These are phyloP conservation scores for Lutraria lutraria DNA, from an alignment of 2,888 invertebrate species.

Conservation along the genomic window DNA sequence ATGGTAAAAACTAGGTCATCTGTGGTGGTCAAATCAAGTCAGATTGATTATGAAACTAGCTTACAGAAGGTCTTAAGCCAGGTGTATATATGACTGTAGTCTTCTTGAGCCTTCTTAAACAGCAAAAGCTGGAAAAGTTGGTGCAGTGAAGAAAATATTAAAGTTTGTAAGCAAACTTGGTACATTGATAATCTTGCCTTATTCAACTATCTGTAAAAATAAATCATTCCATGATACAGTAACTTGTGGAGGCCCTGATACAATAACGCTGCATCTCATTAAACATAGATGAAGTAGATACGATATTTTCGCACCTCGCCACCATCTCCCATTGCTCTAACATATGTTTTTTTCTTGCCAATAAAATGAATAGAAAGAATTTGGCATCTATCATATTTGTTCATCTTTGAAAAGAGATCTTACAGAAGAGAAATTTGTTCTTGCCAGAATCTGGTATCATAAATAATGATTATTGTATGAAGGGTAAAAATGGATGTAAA, in stretches of 20 bases:
- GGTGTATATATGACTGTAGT: no score
- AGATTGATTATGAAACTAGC: no score
- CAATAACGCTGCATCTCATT: not conserved
- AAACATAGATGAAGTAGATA: not conserved
- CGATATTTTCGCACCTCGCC: not conserved
- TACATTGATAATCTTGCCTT: not conserved
- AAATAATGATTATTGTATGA: not conserved
- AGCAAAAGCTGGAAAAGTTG: no score
- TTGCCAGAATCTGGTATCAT: not conserved
- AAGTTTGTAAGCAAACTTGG: no score
- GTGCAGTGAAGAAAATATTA: no score
- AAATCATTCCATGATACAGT: not conserved
- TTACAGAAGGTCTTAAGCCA: no score
- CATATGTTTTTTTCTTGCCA: not conserved
- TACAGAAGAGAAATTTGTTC: not conserved
- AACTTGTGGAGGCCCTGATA: not conserved
- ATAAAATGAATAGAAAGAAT: not conserved
- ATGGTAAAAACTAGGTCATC: no score
- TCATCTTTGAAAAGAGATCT: not conserved
- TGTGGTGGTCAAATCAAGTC: no score
- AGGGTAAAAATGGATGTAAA: not conserved
- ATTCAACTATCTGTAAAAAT: not conserved
- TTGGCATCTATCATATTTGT: slow-evolving; percentile 18
- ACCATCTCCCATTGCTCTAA: not conserved
- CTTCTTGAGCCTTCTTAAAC: no score